These are phyloP conservation scores for Agrypnia vestita DNA, from an alignment of 1,140 invertebrate species.

Conservation along the genomic window DNA sequence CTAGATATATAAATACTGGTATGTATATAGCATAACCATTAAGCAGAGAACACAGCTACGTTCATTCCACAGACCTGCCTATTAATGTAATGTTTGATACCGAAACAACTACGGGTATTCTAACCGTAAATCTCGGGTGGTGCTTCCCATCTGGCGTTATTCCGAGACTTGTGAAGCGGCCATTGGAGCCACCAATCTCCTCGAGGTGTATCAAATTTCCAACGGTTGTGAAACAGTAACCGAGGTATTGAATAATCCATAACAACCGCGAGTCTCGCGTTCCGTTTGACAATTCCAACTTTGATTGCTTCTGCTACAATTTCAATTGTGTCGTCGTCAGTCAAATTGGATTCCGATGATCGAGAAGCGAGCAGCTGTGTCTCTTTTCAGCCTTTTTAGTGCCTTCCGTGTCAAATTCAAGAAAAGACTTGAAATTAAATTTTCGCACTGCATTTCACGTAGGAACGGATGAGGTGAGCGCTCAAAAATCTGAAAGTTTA, in stretches of 20 bases:
- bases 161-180: constrained; percentile 20
- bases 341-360: too few relatives aligned
- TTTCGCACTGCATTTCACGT: too few relatives aligned
- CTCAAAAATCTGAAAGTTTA: too few relatives aligned
- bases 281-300: not conserved
- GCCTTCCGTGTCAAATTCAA: too few relatives aligned
- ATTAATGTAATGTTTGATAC: constrained; percentile 16
- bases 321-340: too few relatives aligned
- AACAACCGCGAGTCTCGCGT: not conserved
- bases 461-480: too few relatives aligned
- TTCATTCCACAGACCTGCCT: not conserved
- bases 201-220: not conserved
- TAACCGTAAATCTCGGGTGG: constrained; percentile 23
- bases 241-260: not conserved
- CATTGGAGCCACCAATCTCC: constrained; percentile 25
- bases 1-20: too few relatives aligned
- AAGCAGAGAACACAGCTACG: too few relatives aligned
- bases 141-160: constrained; percentile 23
- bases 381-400: too few relatives aligned
- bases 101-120: constrained; percentile 16
- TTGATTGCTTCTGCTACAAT: not conserved
- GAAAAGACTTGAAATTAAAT: too few relatives aligned
- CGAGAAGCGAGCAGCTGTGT: too few relatives aligned
- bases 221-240: not conserved
- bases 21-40: too few relatives aligned